These are phyloP conservation scores for Bombus confusus DNA, from an alignment of 1,140 invertebrate species.

Conservation along the genomic window DNA sequence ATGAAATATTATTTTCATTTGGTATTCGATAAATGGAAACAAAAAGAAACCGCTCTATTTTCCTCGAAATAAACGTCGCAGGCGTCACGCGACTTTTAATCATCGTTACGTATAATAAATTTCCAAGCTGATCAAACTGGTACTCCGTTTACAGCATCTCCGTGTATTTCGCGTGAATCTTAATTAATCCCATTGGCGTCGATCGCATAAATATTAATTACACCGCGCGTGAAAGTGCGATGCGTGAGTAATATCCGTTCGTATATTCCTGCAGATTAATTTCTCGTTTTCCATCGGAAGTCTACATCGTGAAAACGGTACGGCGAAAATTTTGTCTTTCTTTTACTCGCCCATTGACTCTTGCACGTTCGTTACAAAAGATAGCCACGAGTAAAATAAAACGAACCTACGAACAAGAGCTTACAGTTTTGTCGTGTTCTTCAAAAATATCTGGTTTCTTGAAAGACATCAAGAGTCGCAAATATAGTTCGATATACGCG, in stretches of 20 bases:
- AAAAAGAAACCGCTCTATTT: neutral
- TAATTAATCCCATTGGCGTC: conserved; percentile 41
- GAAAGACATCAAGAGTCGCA: too few species aligned
- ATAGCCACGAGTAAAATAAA: too few species aligned
- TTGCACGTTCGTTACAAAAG: too few species aligned
- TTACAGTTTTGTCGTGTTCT: too few species aligned
- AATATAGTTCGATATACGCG: too few species aligned
- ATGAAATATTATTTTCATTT: conserved; percentile 13
- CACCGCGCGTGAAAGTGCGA: conserved; percentile 24
- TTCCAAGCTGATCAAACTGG: conserved; percentile 14
- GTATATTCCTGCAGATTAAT: neutral
- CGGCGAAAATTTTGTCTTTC: neutral
- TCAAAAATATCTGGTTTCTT: too few species aligned
- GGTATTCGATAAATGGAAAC: neutral
- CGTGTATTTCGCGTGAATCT: conserved; percentile 23
- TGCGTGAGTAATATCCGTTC: conserved; percentile 16
- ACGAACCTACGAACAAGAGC: too few species aligned
- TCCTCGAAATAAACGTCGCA: neutral
- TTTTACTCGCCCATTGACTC: neutral
- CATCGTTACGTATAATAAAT: conserved; percentile 38
- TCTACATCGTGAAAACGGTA: neutral
- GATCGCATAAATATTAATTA: conserved; percentile 46
- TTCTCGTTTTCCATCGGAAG: conserved; percentile 37
- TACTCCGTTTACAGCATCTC: neutral
- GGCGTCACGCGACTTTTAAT: conserved; percentile 25